phyloP scores from a whole-genome alignment of 2,113 vertebrate species.

The Ctenomys sociabilis region DNA sequence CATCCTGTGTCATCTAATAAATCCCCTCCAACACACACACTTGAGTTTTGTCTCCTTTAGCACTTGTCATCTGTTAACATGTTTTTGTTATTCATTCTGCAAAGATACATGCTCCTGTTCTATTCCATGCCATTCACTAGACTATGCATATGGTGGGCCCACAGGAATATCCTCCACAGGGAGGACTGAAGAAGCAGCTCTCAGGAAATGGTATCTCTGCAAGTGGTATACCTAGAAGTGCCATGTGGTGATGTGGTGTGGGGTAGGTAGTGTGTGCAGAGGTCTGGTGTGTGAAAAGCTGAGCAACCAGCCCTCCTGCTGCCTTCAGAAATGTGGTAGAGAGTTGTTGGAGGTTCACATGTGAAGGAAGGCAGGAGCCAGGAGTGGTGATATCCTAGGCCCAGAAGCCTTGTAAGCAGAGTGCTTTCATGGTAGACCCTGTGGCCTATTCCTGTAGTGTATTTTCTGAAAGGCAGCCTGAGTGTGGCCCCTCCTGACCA shows the following conservation, averaged over 20 bases:
- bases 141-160: background rate
- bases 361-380: background rate
- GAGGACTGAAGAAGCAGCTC: background rate
- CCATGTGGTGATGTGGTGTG: background rate
- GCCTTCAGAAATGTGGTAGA: background rate
- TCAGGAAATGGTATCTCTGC: background rate
- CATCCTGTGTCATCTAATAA: background rate
- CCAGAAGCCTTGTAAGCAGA: background rate
- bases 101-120: background rate
- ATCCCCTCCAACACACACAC: background rate
- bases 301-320: background rate
- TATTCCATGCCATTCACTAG: background rate
- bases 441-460: background rate
- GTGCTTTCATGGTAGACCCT: too few relatives aligned
- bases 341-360: background rate
- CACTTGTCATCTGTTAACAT: background rate
- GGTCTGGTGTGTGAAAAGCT: background rate
- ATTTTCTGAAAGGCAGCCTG: background rate
- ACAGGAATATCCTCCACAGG: background rate
- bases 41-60: background rate
- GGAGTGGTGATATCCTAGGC: too few relatives aligned
- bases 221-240: background rate
- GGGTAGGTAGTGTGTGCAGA: background rate
- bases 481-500: background rate
- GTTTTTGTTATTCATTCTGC: background rate